Evolutionary conservation across 2,113 vertebrate species (phyloP).

Genomic region (Thamnaconus septentrionalis): DNA sequence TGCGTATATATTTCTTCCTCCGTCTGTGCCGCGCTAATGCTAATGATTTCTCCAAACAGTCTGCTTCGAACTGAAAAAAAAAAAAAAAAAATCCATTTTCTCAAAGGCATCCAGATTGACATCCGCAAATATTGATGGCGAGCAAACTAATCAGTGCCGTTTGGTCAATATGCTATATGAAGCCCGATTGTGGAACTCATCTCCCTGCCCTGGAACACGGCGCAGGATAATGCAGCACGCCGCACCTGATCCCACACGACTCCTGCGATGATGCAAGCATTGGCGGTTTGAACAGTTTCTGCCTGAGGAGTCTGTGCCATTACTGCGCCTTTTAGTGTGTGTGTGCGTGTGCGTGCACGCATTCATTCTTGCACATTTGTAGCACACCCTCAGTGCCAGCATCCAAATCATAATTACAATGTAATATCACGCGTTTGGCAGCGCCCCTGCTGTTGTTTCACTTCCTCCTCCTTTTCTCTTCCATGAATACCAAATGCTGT

Average conservation of each 20-base stretch:
- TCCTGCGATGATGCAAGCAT: slow-evolving; percentile 42
- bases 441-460: slow-evolving; percentile 73
- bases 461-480: slow-evolving; percentile 68
- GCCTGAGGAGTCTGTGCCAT: slow-evolving; percentile 31
- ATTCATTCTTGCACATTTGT: slow-evolving; percentile 49
- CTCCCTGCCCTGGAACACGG: slow-evolving; percentile 38
- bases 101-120: slow-evolving; percentile 63
- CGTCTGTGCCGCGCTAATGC: slow-evolving; percentile 28
- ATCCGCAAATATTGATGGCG: slow-evolving; percentile 72
- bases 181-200: slow-evolving; percentile 37
- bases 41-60: slow-evolving; percentile 58
- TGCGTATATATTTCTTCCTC: slow-evolving; percentile 8
- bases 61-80: slow-evolving; percentile 50
- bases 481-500: slow-evolving; percentile 80
- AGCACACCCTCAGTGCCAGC: slow-evolving; percentile 44
- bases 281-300: slow-evolving; percentile 34
- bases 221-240: slow-evolving; percentile 12
- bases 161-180: slow-evolving; percentile 38
- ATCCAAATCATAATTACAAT: slow-evolving; percentile 79
- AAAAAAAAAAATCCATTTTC: slow-evolving; percentile 59
- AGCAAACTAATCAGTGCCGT: slow-evolving; percentile 67
- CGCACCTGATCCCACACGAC: slow-evolving; percentile 55
- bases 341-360: not conserved
- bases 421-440: slow-evolving; percentile 74
- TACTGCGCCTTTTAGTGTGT: slow-evolving; percentile 14